phyloP scores from a whole-genome alignment of 2,113 vertebrate genomes.

The Myrmophylax atrothorax region DNA sequence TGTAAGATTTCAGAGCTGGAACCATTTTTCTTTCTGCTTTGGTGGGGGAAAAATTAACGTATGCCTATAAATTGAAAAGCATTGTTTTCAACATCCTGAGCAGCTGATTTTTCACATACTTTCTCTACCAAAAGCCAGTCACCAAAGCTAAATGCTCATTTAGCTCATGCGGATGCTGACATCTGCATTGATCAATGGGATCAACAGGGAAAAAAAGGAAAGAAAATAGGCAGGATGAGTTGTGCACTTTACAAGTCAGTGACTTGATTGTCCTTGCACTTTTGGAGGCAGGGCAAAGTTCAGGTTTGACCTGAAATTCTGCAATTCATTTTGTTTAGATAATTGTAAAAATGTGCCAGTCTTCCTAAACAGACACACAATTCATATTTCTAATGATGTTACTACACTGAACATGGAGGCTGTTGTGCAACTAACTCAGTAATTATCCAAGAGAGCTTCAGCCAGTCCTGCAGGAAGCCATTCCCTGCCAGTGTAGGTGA shows the following conservation, averaged over 20 bases:
- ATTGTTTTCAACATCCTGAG: not conserved
- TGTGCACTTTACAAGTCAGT: not conserved
- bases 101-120: not conserved
- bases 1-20: not conserved
- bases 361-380: not conserved
- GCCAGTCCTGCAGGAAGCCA: not conserved
- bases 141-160: not conserved
- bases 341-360: not conserved
- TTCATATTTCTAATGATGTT: not conserved
- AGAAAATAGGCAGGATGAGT: not conserved
- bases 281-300: slow-evolving; percentile 2
- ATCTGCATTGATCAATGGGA: not conserved
- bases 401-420: not conserved
- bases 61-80: not conserved
- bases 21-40: not conserved
- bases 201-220: not conserved
- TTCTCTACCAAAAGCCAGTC: not conserved
- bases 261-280: not conserved
- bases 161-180: not conserved
- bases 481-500: not conserved
- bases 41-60: not conserved
- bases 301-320: slow-evolving; percentile 20
- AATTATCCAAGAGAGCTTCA: not conserved
- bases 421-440: not conserved
- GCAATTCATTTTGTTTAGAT: not conserved